Percentiles rank a stretch among this genome's conserved stretches.
phyloP scores from a whole-genome alignment of 2,888 invertebrate genomes.

The Volucella inflata region DNA sequence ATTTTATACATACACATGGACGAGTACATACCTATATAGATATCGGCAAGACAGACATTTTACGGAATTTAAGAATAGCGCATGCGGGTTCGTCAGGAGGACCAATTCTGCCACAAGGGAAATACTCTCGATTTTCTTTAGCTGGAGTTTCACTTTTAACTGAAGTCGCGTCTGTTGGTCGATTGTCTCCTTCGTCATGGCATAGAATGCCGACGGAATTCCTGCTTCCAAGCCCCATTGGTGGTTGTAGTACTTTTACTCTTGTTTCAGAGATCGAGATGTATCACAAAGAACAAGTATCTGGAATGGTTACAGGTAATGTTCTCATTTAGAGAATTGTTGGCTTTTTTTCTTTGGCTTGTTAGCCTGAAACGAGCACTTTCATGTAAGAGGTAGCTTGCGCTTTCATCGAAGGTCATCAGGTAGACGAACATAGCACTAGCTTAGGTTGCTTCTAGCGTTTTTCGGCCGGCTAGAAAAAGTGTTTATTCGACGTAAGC shows the following conservation, averaged over 20 bases:
- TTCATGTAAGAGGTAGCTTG: slow-evolving; percentile 48
- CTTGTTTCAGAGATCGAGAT: slow-evolving; percentile 16
- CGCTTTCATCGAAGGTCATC: slow-evolving; percentile 72
- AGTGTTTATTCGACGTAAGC: slow-evolving; percentile 20
- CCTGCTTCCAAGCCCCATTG: slow-evolving; percentile 12
- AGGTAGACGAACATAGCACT: slow-evolving; percentile 14
- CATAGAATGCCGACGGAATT: slow-evolving; percentile 66
- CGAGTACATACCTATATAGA: too few species aligned
- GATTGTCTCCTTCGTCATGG: slow-evolving; percentile 50
- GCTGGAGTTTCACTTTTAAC: slow-evolving; percentile 68
- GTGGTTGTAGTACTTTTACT: slow-evolving; percentile 60
- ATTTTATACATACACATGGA: slow-evolving; percentile 34
- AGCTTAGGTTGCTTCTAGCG: slow-evolving; percentile 23
- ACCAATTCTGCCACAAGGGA: slow-evolving; percentile 69
- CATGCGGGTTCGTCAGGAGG: slow-evolving; percentile 36
- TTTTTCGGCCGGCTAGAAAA: slow-evolving; percentile 32
- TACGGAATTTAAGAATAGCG: slow-evolving; percentile 42
- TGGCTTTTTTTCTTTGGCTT: too few species aligned
- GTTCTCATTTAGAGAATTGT: slow-evolving; percentile 48
- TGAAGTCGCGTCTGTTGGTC: background rate
- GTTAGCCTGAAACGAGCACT: slow-evolving; percentile 33
- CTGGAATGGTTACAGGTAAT: slow-evolving; percentile 47
- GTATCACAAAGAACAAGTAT: slow-evolving; percentile 42
- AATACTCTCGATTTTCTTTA: slow-evolving; percentile 73
- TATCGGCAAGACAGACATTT: slow-evolving; percentile 40